A percentile compares a stretch with the other conserved stretches of the same genome.
Evolutionary conservation across 2,113 vertebrate species (phyloP).

Genomic region (Campylomormyrus numenius): DNA sequence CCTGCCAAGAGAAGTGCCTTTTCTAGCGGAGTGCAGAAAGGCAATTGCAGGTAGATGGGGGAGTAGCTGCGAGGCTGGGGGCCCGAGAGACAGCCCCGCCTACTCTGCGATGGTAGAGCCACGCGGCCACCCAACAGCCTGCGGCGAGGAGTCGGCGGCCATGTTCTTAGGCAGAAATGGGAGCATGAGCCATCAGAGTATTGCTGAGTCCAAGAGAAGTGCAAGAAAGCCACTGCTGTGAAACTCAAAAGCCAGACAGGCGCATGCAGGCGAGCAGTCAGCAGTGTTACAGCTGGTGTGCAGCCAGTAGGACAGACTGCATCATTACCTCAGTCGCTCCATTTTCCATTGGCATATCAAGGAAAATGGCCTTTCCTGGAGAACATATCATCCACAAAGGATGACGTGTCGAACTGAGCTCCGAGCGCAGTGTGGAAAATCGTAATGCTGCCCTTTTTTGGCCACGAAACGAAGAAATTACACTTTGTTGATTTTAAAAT

Average conservation of each 20-base stretch:
- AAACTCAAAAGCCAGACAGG: not conserved
- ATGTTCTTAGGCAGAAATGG: not conserved
- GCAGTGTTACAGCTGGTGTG: slow-evolving; percentile 68
- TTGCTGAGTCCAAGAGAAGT: not conserved
- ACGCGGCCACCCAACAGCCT: not conserved
- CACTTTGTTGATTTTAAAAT: not conserved
- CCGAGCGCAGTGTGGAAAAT: not conserved
- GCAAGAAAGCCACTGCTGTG: not conserved
- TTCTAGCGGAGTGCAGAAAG: slow-evolving; percentile 65
- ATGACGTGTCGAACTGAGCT: slow-evolving; percentile 2
- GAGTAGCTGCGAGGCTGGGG: slow-evolving; percentile 32
- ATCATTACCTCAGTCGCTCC: slow-evolving; percentile 85
- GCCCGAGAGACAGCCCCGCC: not conserved
- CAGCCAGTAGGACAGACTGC: slow-evolving; percentile 61
- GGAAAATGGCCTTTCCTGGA: slow-evolving; percentile 57
- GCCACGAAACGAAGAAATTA: not conserved
- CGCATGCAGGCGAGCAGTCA: not conserved
- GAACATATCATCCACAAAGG: slow-evolving; percentile 51
- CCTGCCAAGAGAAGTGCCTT: slow-evolving; percentile 90
- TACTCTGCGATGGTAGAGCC: not conserved
- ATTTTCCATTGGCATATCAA: slow-evolving; percentile 76
- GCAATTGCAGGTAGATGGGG: slow-evolving; percentile 65
- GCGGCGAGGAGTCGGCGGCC: not conserved
- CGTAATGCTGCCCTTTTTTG: not conserved
- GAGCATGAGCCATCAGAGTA: slow-evolving; percentile 8